Conservation (phyloP, 2,888 invertebrate genomes). For the Agrotis ipsilon region DNA sequence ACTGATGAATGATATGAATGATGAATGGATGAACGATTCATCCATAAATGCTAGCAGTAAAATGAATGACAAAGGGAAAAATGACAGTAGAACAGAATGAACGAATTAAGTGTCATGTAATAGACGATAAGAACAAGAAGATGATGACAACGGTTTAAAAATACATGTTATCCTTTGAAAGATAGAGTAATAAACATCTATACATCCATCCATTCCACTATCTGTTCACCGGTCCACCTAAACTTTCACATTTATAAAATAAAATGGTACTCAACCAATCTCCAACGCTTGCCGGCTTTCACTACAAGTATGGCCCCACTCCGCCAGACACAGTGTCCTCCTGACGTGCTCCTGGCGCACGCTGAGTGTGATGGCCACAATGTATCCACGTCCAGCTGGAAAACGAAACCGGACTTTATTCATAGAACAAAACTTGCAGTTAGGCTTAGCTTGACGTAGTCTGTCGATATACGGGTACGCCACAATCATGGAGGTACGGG, state of each 20-base stretch:
- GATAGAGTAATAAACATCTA: no score
- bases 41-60: not conserved
- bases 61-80: not conserved
- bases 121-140: not conserved
- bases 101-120: not conserved
- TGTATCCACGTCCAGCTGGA: constrained; percentile 68
- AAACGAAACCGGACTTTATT: not conserved
- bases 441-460: no score
- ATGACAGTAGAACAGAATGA: not conserved
- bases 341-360: constrained; percentile 71
- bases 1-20: no score
- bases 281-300: constrained; percentile 70
- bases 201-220: no score
- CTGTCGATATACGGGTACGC: no score
- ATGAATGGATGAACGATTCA: no score
- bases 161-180: not conserved
- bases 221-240: no score
- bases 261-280: constrained; percentile 67
- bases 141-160: not conserved
- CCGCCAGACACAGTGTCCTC: constrained; percentile 73
- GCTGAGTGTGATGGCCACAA: constrained; percentile 75
- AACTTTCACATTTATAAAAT: no score
- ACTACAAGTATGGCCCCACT: constrained; percentile 73
- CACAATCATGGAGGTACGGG: no score
- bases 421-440: no score